Base-by-base conservation (phyloP, 2,113 vertebrate genomes). In the Aphyosemion australe region DNA sequence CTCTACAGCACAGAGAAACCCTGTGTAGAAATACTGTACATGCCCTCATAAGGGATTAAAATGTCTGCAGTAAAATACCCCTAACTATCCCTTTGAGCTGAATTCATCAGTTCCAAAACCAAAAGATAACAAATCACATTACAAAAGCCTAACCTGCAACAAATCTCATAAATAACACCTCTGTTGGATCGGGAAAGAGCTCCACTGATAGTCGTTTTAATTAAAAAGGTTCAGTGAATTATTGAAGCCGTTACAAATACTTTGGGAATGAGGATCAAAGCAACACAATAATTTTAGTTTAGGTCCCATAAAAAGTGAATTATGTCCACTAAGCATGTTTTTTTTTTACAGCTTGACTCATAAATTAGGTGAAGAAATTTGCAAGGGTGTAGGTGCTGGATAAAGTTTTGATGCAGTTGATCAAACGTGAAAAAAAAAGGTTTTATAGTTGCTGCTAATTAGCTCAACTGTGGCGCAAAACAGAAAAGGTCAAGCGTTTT, bases 81-180 rank as follows among this genome's bases (percentile, higher is more conserved):
- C 45, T 57, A 37, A 41, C 53, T 61, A 19, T 51, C 50, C 42
- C 47, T 78, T 61, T 61, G 57, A 74, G 21, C 58, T 47, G 46
- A 62, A 37, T 55, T 45, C 26, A 69, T 82, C 53, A 31, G 31
- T 65, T 14, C 14, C 32, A 51, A 61, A 62, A 31, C 14, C 21
- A 65, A 57, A n/a, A 69, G 52, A 61, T 63, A 66, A 52, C 61
- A 72, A 64, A 72, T 64, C 34, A 15, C 26, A 21, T 62, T 14
- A 42, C 6, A 41, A 31, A 59, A 73, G 57, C 1, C 12, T 12
- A 42, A 78, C 57, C 20, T 55, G 14, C 18, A 39, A 45, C n/a
- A 74, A 65, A 65, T 9, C 43, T 26, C 60, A 32, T 65, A 60
- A 70, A 72, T 42, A 64, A 50, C 46, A 75, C 15, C n/a, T 18